phyloP scores from a whole-genome alignment of 2,797 vertebrate species.

The Myiotriccus ornatus region DNA sequence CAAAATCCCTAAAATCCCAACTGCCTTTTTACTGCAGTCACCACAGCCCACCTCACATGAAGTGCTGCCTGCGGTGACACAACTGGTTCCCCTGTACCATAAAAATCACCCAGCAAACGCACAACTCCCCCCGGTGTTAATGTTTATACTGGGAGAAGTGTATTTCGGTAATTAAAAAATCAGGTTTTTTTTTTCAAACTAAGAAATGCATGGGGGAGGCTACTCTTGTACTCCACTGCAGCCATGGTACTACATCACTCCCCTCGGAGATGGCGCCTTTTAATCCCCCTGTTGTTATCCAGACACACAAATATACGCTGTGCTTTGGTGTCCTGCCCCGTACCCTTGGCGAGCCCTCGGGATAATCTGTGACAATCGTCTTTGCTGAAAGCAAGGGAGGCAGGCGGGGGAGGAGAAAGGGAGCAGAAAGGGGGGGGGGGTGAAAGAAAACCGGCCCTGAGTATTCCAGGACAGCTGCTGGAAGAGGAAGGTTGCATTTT shows the following conservation, averaged over 20 bases:
- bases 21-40: not conserved
- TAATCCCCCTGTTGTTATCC: not conserved
- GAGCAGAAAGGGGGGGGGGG: not conserved
- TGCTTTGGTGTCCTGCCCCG: not conserved
- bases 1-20: not conserved
- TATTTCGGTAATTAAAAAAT: not conserved
- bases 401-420: not conserved
- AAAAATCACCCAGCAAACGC: not conserved
- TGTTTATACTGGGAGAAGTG: not conserved
- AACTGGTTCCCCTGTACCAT: not conserved
- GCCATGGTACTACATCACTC: not conserved
- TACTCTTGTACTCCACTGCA: not conserved
- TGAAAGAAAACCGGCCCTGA: not conserved
- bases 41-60: not conserved
- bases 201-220: not conserved
- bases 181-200: not conserved
- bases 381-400: not conserved
- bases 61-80: not conserved
- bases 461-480: not conserved
- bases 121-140: not conserved
- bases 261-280: rapidly evolving
- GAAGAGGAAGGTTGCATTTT: not conserved
- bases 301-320: not conserved
- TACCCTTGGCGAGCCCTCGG: not conserved
- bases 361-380: conserved; percentile 18